These are phyloP conservation scores for Callyntrura guangdongensis DNA, from an alignment of 2,888 invertebrate genomes.

Conservation along the genomic window DNA sequence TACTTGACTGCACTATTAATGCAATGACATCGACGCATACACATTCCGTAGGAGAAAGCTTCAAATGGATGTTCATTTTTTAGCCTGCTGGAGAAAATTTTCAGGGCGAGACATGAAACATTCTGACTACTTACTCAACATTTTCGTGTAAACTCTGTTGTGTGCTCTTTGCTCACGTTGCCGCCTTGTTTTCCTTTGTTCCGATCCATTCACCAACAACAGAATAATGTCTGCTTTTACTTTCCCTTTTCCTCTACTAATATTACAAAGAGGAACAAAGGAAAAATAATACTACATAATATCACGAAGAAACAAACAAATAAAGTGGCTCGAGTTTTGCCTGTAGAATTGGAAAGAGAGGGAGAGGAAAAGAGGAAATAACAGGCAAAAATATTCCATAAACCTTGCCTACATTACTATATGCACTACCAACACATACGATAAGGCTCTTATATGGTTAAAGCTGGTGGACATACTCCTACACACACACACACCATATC, in stretches of 20 bases:
- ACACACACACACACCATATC: slow-evolving; percentile 21
- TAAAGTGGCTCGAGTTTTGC: slow-evolving; percentile 12
- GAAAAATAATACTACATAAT: slow-evolving; percentile 1
- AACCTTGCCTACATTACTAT: not conserved
- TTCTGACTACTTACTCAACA: slow-evolving; percentile 47
- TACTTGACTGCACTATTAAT: slow-evolving; percentile 61
- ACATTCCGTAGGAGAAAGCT: slow-evolving; percentile 22
- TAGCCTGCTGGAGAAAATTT: slow-evolving; percentile 45
- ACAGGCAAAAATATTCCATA: slow-evolving; percentile 1
- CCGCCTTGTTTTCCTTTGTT: slow-evolving; percentile 6
- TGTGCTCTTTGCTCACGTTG: slow-evolving; percentile 22
- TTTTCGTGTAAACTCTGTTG: slow-evolving; percentile 20
- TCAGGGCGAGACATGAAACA: not conserved
- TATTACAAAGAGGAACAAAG: not conserved
- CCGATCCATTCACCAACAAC: slow-evolving; percentile 3
- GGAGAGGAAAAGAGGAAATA: not conserved
- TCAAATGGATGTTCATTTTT: not conserved
- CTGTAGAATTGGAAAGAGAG: not conserved
- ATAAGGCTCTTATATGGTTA: not conserved
- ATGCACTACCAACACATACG: not conserved
- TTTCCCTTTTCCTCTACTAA: not conserved
- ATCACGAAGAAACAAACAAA: not conserved
- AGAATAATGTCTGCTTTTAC: not conserved
- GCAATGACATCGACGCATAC: not conserved
- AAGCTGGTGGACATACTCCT: slow-evolving; percentile 28